phyloP scores from a whole-genome alignment of 30 jellyfish, hydroid and myxozoan species.

The Hydractinia echinata region DNA sequence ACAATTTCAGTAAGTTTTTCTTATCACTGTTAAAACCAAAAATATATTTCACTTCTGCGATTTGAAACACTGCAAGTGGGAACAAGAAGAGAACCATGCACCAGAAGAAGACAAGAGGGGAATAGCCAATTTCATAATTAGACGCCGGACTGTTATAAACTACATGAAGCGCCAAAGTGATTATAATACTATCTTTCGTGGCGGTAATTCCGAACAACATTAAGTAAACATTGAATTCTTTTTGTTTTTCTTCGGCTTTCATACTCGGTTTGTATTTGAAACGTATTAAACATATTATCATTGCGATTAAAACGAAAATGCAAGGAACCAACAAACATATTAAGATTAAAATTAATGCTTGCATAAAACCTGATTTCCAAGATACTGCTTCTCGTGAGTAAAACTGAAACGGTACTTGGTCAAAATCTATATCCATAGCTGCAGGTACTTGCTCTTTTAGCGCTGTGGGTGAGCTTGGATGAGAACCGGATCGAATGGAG shows the following conservation, averaged over 20 bases:
- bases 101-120: slow-evolving; percentile 22
- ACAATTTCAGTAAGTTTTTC: neutral
- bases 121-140: neutral
- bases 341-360: slow-evolving; percentile 11
- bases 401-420: slow-evolving; percentile 22
- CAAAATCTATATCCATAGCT: slow-evolving; percentile 12
- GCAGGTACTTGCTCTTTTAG: neutral
- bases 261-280: neutral
- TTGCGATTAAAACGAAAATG: neutral
- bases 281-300: neutral
- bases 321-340: slow-evolving; percentile 14
- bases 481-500: slow-evolving; percentile 6
- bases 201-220: neutral
- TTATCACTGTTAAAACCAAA: slow-evolving; percentile 6
- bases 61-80: slow-evolving; percentile 1
- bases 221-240: neutral
- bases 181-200: slow-evolving; percentile 10
- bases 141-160: slow-evolving; percentile 1
- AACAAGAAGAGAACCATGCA: neutral
- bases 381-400: neutral
- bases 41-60: neutral
- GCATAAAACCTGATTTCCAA: neutral
- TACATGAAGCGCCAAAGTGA: neutral
- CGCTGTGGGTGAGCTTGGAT: slow-evolving; percentile 2
- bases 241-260: neutral